These are phyloP conservation scores for Rhinichthys osculus DNA, from an alignment of 2,797 vertebrate species.

Conservation along the genomic window DNA sequence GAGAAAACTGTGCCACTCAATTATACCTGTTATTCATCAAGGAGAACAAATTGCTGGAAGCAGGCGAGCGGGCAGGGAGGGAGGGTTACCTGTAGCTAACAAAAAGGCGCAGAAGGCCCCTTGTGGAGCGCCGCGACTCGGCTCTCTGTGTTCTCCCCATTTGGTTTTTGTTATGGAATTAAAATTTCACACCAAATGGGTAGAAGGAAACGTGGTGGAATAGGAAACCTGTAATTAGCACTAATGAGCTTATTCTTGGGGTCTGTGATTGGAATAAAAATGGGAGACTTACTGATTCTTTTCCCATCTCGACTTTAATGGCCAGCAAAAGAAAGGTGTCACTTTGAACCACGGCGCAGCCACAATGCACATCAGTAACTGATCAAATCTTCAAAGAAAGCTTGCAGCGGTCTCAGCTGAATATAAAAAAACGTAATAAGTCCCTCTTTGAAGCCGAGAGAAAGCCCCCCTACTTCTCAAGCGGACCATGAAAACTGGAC, in stretches of 20 bases:
- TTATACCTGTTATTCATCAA: slow-evolving; percentile 59
- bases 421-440: slow-evolving; percentile 79
- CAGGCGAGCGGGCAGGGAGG: slow-evolving; percentile 42
- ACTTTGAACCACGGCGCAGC: slow-evolving; percentile 74
- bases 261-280: slow-evolving; percentile 72
- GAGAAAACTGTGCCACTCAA: slow-evolving; percentile 55
- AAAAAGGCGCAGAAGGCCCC: slow-evolving; percentile 51
- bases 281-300: slow-evolving; percentile 68
- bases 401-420: slow-evolving; percentile 67
- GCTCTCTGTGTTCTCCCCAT: slow-evolving; percentile 55
- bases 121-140: slow-evolving; percentile 34
- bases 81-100: slow-evolving; percentile 56
- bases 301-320: slow-evolving; percentile 73
- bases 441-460: slow-evolving; percentile 75
- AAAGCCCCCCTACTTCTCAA: slow-evolving; percentile 55
- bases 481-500: slow-evolving; percentile 71
- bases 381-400: slow-evolving; percentile 82
- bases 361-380: slow-evolving; percentile 76
- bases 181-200: slow-evolving; percentile 68
- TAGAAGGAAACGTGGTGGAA: slow-evolving; percentile 66
- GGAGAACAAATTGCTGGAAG: slow-evolving; percentile 56
- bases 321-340: slow-evolving; percentile 72
- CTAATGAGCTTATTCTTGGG: slow-evolving; percentile 77
- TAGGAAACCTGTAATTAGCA: slow-evolving; percentile 74
- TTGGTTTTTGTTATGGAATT: slow-evolving; percentile 64